Percentiles rank a stretch among this genome's conserved stretches.
Evolutionary conservation across 2,797 vertebrate genomes (phyloP).

Genomic region (Buceros bicornis): DNA sequence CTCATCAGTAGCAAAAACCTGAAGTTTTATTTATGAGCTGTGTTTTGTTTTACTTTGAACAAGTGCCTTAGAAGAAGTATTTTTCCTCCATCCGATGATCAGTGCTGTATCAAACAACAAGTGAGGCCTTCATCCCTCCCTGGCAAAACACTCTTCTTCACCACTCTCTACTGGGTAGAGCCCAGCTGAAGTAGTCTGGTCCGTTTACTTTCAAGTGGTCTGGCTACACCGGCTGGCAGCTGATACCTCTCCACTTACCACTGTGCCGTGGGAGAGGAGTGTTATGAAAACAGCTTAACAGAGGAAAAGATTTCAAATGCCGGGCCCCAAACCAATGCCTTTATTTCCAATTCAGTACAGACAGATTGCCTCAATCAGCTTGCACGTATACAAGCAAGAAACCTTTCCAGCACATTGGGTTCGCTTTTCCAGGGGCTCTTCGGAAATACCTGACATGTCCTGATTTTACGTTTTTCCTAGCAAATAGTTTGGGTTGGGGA

Average conservation of each 20-base stretch:
- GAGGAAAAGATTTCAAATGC: constrained; percentile 20
- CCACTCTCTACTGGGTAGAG: constrained; percentile 11
- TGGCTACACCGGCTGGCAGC: constrained; percentile 39
- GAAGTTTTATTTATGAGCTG: constrained; percentile 62
- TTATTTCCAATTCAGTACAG: constrained; percentile 1
- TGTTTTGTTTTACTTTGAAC: constrained; percentile 84
- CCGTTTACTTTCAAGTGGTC: constrained; percentile 56
- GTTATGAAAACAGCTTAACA: not conserved
- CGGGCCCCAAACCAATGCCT: not conserved
- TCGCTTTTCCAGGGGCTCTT: not conserved
- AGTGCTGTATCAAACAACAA: constrained; percentile 67
- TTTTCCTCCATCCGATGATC: constrained; percentile 75
- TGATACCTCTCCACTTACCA: not conserved
- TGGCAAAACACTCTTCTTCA: constrained; percentile 4
- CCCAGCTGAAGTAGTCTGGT: constrained; percentile 27
- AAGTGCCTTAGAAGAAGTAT: constrained; percentile 92
- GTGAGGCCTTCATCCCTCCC: constrained; percentile 71
- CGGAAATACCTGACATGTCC: not conserved
- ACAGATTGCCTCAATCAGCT: not conserved
- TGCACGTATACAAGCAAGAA: not conserved
- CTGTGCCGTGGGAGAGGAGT: not conserved
- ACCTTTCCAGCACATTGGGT: not conserved
- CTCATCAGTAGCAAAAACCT: not conserved
- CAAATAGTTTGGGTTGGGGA: not conserved
- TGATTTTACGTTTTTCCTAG: not conserved